These are phyloP conservation scores for Lordiphosa clarofinis DNA, from an alignment of 1,140 invertebrate species.

Conservation along the genomic window DNA sequence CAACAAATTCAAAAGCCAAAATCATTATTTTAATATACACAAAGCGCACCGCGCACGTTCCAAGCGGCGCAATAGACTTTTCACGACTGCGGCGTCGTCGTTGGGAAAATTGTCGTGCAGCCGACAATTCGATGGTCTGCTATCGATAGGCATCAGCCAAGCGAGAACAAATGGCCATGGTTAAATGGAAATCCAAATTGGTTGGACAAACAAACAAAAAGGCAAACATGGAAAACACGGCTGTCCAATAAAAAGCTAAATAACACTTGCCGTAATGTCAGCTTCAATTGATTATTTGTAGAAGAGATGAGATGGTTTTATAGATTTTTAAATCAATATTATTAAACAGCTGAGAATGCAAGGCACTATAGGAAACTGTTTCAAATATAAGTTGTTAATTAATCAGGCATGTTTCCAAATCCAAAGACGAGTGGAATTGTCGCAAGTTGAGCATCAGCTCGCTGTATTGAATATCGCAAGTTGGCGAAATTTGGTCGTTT, in stretches of 20 bases:
- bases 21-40: slow-evolving; percentile 38
- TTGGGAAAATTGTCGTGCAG: slow-evolving; percentile 50
- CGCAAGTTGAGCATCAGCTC: too few relatives aligned
- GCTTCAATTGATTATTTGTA: slow-evolving; percentile 1
- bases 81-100: slow-evolving; percentile 56
- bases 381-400: too few relatives aligned
- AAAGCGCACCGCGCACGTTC: slow-evolving; percentile 51
- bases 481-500: too few relatives aligned
- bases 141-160: slow-evolving; percentile 47
- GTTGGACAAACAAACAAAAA: slow-evolving; percentile 15
- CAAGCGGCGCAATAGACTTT: slow-evolving; percentile 58
- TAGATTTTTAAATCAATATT: neutral
- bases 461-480: too few relatives aligned
- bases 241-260: neutral
- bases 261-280: neutral
- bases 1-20: slow-evolving; percentile 34
- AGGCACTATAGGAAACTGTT: too few relatives aligned
- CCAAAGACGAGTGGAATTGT: too few relatives aligned
- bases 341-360: neutral
- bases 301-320: neutral
- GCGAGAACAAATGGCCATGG: neutral
- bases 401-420: too few relatives aligned
- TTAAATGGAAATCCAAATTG: slow-evolving; percentile 5
- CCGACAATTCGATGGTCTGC: slow-evolving; percentile 14
- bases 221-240: slow-evolving; percentile 4